phyloP scores from a whole-genome alignment of 2,113 vertebrate genomes.

The Notothenia coriiceps region DNA sequence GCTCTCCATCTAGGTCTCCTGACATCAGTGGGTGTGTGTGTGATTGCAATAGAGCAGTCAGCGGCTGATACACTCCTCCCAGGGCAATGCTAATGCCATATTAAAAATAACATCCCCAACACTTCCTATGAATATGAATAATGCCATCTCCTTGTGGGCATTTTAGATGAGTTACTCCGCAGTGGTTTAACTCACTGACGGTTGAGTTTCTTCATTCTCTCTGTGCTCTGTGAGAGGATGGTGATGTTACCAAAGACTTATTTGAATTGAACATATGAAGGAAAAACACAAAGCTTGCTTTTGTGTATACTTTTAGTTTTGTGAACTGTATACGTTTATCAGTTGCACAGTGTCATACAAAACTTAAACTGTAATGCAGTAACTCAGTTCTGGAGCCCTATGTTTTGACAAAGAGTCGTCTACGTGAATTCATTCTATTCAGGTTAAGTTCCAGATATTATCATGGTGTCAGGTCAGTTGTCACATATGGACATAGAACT shows the following conservation, averaged over 20 bases:
- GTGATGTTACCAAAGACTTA: conserved; percentile 41
- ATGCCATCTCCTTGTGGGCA: conserved; percentile 79
- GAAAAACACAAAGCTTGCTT: conserved; percentile 8
- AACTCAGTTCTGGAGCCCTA: not conserved
- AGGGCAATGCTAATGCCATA: conserved; percentile 83
- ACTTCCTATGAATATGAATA: conserved; percentile 82
- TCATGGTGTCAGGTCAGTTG: not conserved
- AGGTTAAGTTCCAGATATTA: not conserved
- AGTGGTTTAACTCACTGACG: conserved; percentile 72
- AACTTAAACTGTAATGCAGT: not conserved
- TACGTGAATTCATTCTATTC: not conserved
- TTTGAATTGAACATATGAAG: conserved; percentile 31
- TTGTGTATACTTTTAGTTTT: not conserved
- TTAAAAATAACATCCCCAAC: conserved; percentile 84
- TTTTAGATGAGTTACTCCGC: conserved; percentile 78
- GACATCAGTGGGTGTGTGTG: conserved; percentile 70
- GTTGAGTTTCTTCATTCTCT: conserved; percentile 64
- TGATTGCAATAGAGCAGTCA: conserved; percentile 81
- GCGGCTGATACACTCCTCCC: conserved; percentile 75
- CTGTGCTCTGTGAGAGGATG: conserved; percentile 43
- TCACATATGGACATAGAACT: not conserved
- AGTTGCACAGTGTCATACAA: not conserved
- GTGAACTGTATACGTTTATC: not conserved
- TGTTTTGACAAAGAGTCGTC: not conserved
- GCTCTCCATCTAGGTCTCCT: conserved; percentile 74